Conservation (phyloP, 2,113 vertebrate species). For the Cyrtonyx montezumae region DNA sequence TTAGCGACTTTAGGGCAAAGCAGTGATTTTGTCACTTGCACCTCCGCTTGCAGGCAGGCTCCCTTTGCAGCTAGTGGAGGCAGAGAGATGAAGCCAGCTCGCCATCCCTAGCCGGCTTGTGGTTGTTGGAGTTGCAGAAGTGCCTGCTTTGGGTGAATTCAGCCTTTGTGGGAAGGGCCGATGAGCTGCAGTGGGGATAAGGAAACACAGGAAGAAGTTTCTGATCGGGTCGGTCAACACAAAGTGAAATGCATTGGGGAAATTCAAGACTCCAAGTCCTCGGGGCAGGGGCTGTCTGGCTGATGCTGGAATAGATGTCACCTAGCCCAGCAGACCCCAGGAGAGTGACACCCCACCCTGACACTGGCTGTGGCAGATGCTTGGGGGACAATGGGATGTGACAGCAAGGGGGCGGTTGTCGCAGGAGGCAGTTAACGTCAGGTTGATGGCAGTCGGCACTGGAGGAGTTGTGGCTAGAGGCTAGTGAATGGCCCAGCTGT, state of each 20-base stretch:
- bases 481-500: background rate
- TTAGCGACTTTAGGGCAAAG: no score
- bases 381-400: background rate
- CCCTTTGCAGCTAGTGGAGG: background rate
- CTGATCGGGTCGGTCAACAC: no score
- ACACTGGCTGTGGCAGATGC: background rate
- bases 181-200: background rate
- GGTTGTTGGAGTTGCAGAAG: background rate
- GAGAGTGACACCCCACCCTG: background rate
- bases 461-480: background rate
- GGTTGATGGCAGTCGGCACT: background rate
- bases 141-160: background rate
- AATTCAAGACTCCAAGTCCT: no score
- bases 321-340: background rate
- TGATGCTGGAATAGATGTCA: no score
- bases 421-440: rapidly evolving
- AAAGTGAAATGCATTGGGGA: no score
- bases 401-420: background rate
- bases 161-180: background rate
- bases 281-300: no score
- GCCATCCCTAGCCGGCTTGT: background rate
- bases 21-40: no score
- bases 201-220: background rate
- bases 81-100: background rate
- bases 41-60: no score